phyloP scores from a whole-genome alignment of 2,113 vertebrate species.

The Lipophrys pholis region DNA sequence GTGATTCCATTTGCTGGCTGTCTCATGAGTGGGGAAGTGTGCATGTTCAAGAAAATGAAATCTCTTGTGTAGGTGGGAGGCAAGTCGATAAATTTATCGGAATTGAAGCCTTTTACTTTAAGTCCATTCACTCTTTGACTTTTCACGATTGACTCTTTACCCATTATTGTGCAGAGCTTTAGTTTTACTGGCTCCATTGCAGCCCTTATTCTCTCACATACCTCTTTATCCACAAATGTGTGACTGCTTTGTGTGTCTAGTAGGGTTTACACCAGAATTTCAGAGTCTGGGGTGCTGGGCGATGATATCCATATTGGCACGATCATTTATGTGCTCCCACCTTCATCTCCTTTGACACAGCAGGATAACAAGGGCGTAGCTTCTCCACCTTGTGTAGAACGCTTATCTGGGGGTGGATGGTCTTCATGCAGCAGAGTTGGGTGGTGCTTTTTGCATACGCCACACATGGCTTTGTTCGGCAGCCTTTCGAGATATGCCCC shows the following conservation, averaged over 20 bases:
- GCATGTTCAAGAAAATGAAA: no score
- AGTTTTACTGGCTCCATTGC: no score
- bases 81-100: no score
- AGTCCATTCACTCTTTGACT: no score
- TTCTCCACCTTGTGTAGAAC: not conserved
- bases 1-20: no score
- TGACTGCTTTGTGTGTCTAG: conserved; percentile 8
- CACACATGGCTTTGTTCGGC: conserved; percentile 8
- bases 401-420: no score
- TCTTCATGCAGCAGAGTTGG: conserved; percentile 5
- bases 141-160: no score
- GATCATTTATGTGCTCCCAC: conserved; percentile 3
- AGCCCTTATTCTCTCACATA: conserved; percentile 5
- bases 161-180: no score
- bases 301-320: conserved; percentile 12
- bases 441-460: conserved; percentile 6
- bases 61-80: no score
- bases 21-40: no score
- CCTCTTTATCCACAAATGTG: conserved; percentile 1
- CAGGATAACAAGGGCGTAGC: not conserved
- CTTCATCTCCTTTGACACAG: not conserved
- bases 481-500: not conserved
- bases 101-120: no score
- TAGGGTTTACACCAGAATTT: not conserved
- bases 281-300: not conserved